Evolutionary conservation across 2,113 vertebrate species (phyloP).

Genomic region (Xiphophorus couchianus): DNA sequence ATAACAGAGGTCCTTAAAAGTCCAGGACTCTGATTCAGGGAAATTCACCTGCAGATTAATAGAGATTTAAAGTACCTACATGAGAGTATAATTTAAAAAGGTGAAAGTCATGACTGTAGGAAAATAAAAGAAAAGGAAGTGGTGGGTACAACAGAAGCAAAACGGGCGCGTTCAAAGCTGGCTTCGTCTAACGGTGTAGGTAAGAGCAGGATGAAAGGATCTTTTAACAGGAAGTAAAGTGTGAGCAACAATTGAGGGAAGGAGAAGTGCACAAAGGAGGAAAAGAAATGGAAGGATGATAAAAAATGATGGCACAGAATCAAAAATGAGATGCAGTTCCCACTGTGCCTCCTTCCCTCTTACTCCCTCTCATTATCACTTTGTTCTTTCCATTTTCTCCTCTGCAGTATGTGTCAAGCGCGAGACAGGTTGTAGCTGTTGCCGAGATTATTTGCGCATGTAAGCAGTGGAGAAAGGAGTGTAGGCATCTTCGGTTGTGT

Average conservation of each 20-base stretch:
- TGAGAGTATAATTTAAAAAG: conserved; percentile 6
- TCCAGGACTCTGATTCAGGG: conserved; percentile 1
- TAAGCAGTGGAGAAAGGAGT: conserved; percentile 16
- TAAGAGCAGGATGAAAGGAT: conserved; percentile 48
- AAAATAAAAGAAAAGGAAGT: not conserved
- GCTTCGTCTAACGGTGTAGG: conserved; percentile 19
- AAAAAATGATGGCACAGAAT: conserved; percentile 60
- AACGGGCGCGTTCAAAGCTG: not conserved
- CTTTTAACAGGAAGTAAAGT: conserved; percentile 20
- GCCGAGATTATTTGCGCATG: conserved; percentile 42
- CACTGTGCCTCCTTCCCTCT: conserved; percentile 57
- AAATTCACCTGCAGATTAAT: conserved; percentile 9
- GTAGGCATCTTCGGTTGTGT: conserved; percentile 2
- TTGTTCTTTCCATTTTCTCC: conserved; percentile 38
- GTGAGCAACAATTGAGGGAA: conserved; percentile 11
- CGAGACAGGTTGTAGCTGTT: conserved; percentile 43
- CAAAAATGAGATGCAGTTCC: conserved; percentile 54
- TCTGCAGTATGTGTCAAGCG: conserved; percentile 37
- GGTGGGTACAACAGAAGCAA: not conserved
- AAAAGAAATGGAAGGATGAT: conserved; percentile 42
- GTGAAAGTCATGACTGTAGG: conserved; percentile 8
- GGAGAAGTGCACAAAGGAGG: conserved; percentile 22
- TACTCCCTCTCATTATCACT: conserved; percentile 68
- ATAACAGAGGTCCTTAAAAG: conserved; percentile 20
- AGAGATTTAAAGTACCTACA: not conserved